Evolutionary conservation across 1,140 invertebrate genomes (phyloP), one percentile per base, ranked within the genome.

Genomic region (Odontomachus brunneus): DNA sequence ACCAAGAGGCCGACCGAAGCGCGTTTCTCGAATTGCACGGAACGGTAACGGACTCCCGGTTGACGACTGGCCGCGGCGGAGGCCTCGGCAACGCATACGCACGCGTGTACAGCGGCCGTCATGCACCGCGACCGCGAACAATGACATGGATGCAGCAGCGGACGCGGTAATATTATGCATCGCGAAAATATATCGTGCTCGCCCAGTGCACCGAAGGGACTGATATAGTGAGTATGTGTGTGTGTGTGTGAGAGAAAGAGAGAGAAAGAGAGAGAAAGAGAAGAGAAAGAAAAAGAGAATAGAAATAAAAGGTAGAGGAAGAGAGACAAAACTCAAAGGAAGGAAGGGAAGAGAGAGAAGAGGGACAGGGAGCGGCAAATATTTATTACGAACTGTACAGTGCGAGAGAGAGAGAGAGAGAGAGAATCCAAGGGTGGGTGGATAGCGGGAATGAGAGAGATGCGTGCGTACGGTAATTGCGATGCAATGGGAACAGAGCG

Each of bases 91-190:
- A 62, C 15, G 55, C 72, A 75, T 62, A 75, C 22, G 67, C 38
- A 81, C 66, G 74, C 51, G 63, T 44, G 38, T 22, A 60, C 57
- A 48, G 38, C 48, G 80, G 24, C 26, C 89, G 90, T 91, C 88
- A 91, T 89, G 90, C 89, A 85, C 76, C 67, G 81, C 82, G 89
- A 84, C 69, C 85, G 85, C 83, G 87, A 91, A 91, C 90, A 91
- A 91, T 91, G 83, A 87, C 86, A 87, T 87, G 86, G 88, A 88
- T 89, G 88, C 84, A 87, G 78, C 90, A 86, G 74, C 89, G 89
- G 89, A 90, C 88, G 83, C 89, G 83, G 88, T 89, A 88, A 90
- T 87, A 84, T 88, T 88, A 88, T 85, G 89, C 88, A 84, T 91
- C 86, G 86, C 88, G 90, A 90, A 90, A 86, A 83, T 89, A 88